Conservation (phyloP, 1,140 invertebrate species). For the Drosophila bifasciata region DNA sequence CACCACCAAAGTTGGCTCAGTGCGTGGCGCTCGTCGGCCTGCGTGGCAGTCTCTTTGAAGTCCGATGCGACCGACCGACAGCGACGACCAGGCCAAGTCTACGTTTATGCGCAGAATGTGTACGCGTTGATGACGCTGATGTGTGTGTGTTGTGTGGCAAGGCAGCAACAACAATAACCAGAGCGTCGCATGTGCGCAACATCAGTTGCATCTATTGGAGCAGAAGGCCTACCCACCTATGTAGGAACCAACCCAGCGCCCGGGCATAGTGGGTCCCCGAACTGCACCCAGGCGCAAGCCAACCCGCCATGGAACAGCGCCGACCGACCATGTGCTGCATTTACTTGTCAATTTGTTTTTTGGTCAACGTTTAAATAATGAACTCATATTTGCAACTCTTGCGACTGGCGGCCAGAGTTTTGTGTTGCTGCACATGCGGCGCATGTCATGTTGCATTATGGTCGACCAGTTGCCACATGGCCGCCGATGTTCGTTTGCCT, state of each 20-base stretch:
- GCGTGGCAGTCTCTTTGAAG: conserved; percentile 66
- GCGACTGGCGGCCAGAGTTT: conserved; percentile 45
- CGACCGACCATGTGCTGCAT: conserved; percentile 63
- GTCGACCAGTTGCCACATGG: conserved; percentile 54
- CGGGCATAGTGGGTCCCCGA: too few species aligned
- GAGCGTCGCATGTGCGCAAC: conserved; percentile 62
- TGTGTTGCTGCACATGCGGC: conserved; percentile 81
- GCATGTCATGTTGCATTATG: conserved; percentile 82
- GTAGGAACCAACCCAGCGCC: conserved; percentile 54
- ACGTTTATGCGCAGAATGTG: conserved; percentile 70
- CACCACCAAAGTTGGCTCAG: conserved; percentile 71
- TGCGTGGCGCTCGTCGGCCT: conserved; percentile 62
- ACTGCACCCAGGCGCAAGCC: conserved; percentile 48
- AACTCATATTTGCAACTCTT: conserved; percentile 82
- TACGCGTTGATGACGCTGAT: conserved; percentile 75
- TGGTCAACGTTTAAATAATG: conserved; percentile 83
- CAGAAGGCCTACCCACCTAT: conserved; percentile 72
- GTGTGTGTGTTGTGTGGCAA: conserved; percentile 57
- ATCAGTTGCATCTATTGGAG: conserved; percentile 73
- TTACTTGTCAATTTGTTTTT: conserved; percentile 83
- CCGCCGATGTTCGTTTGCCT: conserved; percentile 28
- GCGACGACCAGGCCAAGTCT: conserved; percentile 46
- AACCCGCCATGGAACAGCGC: conserved; percentile 2
- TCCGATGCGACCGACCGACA: conserved; percentile 60
- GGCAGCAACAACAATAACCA: conserved; percentile 46